These are phyloP conservation scores for Trachurus trachurus DNA, from an alignment of 2,797 vertebrate species.

Conservation along the genomic window DNA sequence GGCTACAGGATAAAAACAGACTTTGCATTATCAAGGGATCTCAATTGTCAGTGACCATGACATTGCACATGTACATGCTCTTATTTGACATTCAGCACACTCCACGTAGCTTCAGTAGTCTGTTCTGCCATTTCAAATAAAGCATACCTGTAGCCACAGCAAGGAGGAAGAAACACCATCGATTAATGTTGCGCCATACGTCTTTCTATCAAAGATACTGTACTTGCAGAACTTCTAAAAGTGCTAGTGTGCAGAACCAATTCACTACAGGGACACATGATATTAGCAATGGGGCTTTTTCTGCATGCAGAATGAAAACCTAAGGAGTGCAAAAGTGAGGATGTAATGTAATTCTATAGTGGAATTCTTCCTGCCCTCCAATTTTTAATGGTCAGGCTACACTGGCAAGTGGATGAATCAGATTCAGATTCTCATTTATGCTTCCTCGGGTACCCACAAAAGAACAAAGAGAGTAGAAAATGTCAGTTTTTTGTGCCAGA, in stretches of 20 bases:
- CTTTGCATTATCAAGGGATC: not conserved
- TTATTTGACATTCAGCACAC: not conserved
- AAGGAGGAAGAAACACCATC: not conserved
- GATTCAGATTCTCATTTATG: slow-evolving; percentile 2
- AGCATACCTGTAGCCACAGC: not conserved
- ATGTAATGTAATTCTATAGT: slow-evolving; percentile 24
- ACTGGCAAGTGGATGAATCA: not conserved
- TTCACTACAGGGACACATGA: slow-evolving; percentile 31
- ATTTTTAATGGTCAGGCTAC: not conserved
- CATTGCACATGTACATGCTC: not conserved
- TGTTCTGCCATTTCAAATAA: not conserved
- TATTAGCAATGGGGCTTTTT: slow-evolving; percentile 3
- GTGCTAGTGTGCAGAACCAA: slow-evolving; percentile 23
- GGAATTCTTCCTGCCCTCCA: not conserved
- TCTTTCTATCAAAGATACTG: not conserved
- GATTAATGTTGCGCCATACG: not conserved
- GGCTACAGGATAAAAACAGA: not conserved
- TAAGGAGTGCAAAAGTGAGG: slow-evolving; percentile 25
- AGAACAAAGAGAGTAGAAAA: not conserved
- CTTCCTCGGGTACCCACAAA: not conserved
- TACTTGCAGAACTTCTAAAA: not conserved
- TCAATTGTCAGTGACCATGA: not conserved
- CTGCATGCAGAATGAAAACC: slow-evolving; percentile 9
- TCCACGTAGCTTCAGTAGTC: not conserved
- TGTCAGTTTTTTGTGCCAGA: not conserved